phyloP scores from a whole-genome alignment of 2,888 invertebrate genomes.

The Ectemnius continuus region DNA sequence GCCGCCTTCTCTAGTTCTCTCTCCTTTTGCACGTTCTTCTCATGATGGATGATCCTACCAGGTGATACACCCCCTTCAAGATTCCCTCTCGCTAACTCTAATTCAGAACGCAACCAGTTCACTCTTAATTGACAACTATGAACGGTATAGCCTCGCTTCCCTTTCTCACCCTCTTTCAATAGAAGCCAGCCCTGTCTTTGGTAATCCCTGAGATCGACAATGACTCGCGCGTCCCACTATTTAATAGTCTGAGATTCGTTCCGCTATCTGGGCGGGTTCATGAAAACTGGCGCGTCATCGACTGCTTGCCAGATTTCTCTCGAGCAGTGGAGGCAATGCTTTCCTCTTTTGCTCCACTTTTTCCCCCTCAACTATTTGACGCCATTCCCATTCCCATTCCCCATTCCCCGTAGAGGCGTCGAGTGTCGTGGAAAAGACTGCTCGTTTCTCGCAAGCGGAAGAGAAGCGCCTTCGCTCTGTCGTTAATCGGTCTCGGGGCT shows the following conservation, averaged over 20 bases:
- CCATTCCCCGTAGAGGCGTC: constrained; percentile 64
- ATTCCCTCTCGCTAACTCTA: not conserved
- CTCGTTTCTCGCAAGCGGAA: constrained; percentile 66
- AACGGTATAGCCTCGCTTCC: no score
- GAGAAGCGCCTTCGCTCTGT: constrained; percentile 24
- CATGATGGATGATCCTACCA: constrained; percentile 72
- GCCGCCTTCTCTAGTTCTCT: not conserved
- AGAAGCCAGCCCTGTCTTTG: not conserved
- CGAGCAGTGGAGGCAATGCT: no score
- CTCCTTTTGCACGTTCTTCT: constrained; percentile 3
- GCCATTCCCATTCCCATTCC: no score
- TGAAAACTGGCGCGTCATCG: constrained; percentile 61
- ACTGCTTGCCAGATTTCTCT: constrained; percentile 7
- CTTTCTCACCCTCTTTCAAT: no score
- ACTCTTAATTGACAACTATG: no score
- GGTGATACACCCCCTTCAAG: constrained; percentile 68
- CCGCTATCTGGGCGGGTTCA: constrained; percentile 56
- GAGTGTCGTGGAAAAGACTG: constrained; percentile 71
- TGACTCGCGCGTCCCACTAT: constrained; percentile 52
- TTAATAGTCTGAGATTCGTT: constrained; percentile 63
- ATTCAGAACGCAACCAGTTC: not conserved
- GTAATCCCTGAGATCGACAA: not conserved
- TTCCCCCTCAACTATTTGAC: no score
- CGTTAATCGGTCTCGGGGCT: constrained; percentile 42
- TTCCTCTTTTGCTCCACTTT: no score